Evolutionary conservation across 1,140 invertebrate genomes (phyloP).

Genomic region (Cotesia chilonis): DNA sequence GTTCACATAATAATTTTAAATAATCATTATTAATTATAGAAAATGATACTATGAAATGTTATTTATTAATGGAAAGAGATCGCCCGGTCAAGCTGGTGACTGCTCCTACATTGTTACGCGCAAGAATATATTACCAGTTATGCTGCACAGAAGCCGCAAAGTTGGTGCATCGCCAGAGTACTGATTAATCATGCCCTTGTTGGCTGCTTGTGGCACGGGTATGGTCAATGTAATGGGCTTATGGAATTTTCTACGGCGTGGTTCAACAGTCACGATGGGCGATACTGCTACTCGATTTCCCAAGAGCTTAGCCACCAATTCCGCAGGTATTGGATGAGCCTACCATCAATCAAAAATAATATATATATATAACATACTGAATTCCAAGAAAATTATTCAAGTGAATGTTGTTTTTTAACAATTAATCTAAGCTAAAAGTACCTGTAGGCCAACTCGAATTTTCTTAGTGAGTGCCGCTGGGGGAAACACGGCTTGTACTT

Average conservation of each 20-base stretch:
- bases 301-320: conserved; percentile 83
- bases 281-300: conserved; percentile 93
- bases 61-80: conserved; percentile 52
- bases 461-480: conserved; percentile 93
- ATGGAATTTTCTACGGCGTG: conserved; percentile 93
- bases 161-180: conserved; percentile 83
- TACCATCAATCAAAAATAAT: conserved; percentile 55
- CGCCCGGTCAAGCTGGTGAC: conserved; percentile 56
- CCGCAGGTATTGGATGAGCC: conserved; percentile 89
- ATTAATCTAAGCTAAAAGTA: conserved; percentile 57
- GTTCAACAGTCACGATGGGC: conserved; percentile 96
- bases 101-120: conserved; percentile 57
- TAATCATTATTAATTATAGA: background rate
- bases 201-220: conserved; percentile 88
- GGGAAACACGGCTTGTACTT: conserved; percentile 96
- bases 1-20: background rate
- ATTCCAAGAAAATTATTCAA: background rate
- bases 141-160: conserved; percentile 89
- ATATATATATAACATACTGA: conserved; percentile 24
- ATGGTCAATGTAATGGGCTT: conserved; percentile 95
- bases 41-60: conserved; percentile 5
- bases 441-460: conserved; percentile 94
- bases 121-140: conserved; percentile 79
- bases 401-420: conserved; percentile 8
- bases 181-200: conserved; percentile 89